Evolutionary conservation across 2,888 invertebrate species (phyloP), one percentile per base, ranked within the genome.

Genomic region (Nematopogon swammerdamellus): DNA sequence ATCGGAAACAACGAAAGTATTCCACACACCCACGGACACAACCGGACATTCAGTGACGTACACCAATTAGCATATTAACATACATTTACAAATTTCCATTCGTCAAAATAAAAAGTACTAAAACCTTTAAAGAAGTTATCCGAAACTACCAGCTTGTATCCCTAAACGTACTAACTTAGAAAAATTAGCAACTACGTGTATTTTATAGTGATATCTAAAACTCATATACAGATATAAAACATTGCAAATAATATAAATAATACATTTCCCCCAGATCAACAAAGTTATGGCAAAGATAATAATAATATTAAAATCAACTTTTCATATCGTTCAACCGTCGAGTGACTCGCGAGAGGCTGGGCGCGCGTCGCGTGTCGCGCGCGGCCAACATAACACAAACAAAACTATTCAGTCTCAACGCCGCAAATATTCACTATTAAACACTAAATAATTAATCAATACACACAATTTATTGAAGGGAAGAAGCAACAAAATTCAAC

Each of bases 361-460:
- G n/a, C n/a, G n/a, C n/a, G n/a, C n/a, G n/a, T n/a, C n/a, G n/a
- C n/a, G n/a, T n/a, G n/a, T n/a, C n/a, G n/a, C n/a, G n/a, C n/a
- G n/a, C n/a, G n/a, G n/a, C n/a, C n/a, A n/a, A n/a, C n/a, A n/a
- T n/a, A 49, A 76, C 73, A 74, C 69, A 75, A 77, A 76, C 76
- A 76, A 77, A 76, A 76, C 75, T 76, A 77, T 67, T 77, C 79
- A 79, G 77, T 79, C 79, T 77, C 77, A 76, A 76, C 76, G 70
- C 70, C 73, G 68, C 69, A 77, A 54, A 74, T 64, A 51, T 47
- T 49, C 58, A 61, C 64, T 64, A 36, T 36, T 36, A 36, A 36
- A 36, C 36, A 36, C 36, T 36, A 36, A 36, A 36, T 36, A 36
- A 36, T 36, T 36, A 36, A 36, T 36, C 36, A 14, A 36, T 36